These are phyloP conservation scores for Oreochromis spilurus DNA, from an alignment of 2,113 vertebrate genomes.

Conservation along the genomic window DNA sequence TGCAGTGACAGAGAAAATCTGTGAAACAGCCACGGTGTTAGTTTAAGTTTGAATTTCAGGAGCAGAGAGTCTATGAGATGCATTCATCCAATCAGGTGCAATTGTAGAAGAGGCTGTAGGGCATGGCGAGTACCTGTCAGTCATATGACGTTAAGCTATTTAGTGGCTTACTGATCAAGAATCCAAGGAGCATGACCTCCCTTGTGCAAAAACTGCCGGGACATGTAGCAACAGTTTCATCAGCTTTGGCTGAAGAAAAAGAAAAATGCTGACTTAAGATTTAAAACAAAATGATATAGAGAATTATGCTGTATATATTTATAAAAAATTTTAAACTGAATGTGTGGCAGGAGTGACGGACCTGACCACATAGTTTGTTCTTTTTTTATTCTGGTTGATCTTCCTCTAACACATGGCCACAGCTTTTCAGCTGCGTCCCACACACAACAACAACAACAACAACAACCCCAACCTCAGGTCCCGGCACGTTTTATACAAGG, in stretches of 20 bases:
- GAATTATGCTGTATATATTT: background rate
- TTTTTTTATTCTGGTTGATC: background rate
- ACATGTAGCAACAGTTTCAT: background rate
- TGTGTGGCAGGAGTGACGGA: rapidly evolving
- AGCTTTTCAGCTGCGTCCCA: background rate
- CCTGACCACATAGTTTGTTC: background rate
- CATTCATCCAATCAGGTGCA: background rate
- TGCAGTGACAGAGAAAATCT: background rate
- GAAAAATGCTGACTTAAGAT: background rate
- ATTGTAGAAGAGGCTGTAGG: background rate
- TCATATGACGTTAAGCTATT: background rate
- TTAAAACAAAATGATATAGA: background rate
- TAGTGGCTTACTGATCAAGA: background rate
- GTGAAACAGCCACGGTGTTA: background rate
- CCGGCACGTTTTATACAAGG: background rate
- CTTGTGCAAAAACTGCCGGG: background rate
- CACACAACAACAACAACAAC: background rate
- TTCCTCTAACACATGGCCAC: rapidly evolving
- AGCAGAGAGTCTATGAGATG: background rate
- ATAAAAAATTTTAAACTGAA: background rate
- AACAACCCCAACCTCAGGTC: background rate
- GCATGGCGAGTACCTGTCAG: background rate
- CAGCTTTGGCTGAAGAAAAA: background rate
- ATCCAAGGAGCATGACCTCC: background rate
- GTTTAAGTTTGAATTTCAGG: background rate